Evolutionary conservation across 2,888 invertebrate species (phyloP).

Genomic region (Lasioglossum pauxillum): DNA sequence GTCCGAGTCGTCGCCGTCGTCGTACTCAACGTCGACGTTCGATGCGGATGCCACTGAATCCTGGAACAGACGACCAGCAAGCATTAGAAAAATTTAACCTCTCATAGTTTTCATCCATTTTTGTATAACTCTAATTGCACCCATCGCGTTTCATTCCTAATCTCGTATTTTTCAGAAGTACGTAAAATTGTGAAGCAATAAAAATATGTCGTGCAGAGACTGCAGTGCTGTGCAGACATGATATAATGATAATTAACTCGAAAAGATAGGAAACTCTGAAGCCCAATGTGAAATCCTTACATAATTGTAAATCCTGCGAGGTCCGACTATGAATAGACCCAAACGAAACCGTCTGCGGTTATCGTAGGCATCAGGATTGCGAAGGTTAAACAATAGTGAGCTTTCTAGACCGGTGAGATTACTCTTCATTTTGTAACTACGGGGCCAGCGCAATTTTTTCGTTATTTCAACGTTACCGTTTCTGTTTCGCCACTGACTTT

Average conservation of each 20-base stretch:
- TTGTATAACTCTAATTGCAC: too few species aligned
- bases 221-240: neutral
- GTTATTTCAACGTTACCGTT: neutral
- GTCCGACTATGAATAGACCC: neutral
- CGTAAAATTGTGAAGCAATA: too few species aligned
- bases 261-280: neutral
- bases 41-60: constrained; percentile 81
- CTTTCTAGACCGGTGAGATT: constrained; percentile 6
- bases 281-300: neutral
- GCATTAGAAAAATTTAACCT: neutral
- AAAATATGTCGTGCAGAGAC: too few species aligned
- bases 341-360: neutral
- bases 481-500: neutral
- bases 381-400: constrained; percentile 1
- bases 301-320: neutral
- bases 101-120: too few species aligned
- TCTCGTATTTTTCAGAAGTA: too few species aligned
- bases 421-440: neutral
- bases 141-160: too few species aligned
- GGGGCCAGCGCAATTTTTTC: neutral
- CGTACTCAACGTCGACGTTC: constrained; percentile 79
- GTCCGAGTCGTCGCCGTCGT: constrained; percentile 83
- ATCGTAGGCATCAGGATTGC: constrained; percentile 1
- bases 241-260: neutral
- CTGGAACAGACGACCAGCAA: constrained; percentile 61